Evolutionary conservation across 1,140 invertebrate species (phyloP).

Genomic region (Andrena cerasifolii): DNA sequence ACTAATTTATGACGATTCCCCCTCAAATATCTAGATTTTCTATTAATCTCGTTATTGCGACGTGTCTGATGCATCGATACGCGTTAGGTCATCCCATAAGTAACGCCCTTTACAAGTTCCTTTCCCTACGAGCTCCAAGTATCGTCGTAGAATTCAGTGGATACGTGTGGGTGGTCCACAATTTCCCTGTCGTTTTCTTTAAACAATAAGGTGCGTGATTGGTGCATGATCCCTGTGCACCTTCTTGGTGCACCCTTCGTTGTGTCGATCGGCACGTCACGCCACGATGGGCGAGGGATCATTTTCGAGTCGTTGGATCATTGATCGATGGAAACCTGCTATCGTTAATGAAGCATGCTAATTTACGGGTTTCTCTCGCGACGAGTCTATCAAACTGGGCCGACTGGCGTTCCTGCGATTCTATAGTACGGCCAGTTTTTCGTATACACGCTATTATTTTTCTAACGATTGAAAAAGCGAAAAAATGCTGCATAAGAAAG

Average conservation of each 20-base stretch:
- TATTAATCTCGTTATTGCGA: background rate
- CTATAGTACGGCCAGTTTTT: too few relatives aligned
- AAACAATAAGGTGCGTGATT: too few relatives aligned
- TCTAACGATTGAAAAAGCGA: too few relatives aligned
- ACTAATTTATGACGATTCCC: background rate
- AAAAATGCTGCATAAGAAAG: too few relatives aligned
- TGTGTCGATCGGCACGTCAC: background rate
- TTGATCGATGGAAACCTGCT: slow-evolving; percentile 9
- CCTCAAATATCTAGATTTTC: background rate
- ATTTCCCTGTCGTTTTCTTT: too few relatives aligned
- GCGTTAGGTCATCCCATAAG: background rate
- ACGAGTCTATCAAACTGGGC: too few relatives aligned
- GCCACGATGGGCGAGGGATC: background rate
- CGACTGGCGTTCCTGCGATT: too few relatives aligned
- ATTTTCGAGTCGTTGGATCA: slow-evolving; percentile 8
- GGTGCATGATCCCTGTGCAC: background rate
- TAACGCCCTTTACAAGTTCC: background rate
- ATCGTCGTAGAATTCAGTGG: background rate
- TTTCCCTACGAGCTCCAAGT: background rate
- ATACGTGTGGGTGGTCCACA: too few relatives aligned
- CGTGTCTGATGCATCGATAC: slow-evolving; percentile 7
- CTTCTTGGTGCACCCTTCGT: background rate
- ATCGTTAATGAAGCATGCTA: background rate
- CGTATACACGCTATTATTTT: too few relatives aligned
- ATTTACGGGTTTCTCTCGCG: background rate